phyloP scores from a whole-genome alignment of 2,113 vertebrate genomes.

The Phrynocephalus versicolor region DNA sequence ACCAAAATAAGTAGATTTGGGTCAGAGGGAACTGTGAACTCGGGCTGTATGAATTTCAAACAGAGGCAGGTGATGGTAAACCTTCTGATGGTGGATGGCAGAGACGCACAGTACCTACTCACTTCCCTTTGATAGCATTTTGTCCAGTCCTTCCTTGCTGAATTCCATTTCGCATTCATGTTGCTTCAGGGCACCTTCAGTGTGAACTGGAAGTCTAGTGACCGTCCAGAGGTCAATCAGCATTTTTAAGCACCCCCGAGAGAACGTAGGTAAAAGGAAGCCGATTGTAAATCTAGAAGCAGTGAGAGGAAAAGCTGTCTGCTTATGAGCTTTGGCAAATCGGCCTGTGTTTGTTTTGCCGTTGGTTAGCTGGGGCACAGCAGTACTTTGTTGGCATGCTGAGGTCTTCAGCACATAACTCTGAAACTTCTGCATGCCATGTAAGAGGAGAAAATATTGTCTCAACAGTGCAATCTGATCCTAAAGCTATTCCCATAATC shows the following conservation, averaged over 20 bases:
- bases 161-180: background rate
- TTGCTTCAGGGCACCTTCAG: background rate
- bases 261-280: background rate
- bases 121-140: background rate
- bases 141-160: background rate
- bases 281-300: too few relatives aligned
- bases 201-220: slow-evolving; percentile 3
- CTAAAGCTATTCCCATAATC: background rate
- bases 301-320: too few relatives aligned
- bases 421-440: too few relatives aligned
- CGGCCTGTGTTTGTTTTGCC: too few relatives aligned
- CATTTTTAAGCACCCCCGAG: background rate
- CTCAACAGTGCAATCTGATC: background rate
- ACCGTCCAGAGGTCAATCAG: background rate
- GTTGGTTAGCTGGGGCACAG: too few relatives aligned
- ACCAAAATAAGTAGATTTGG: background rate
- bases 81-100: background rate
- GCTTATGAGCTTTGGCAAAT: too few relatives aligned
- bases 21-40: background rate
- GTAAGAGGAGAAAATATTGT: too few relatives aligned
- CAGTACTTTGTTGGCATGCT: too few relatives aligned
- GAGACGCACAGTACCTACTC: background rate
- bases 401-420: too few relatives aligned
- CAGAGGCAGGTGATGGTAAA: background rate
- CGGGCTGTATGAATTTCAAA: background rate